These are phyloP conservation scores for Malthinus seriepunctatus DNA, from an alignment of 2,888 invertebrate species.

Conservation along the genomic window DNA sequence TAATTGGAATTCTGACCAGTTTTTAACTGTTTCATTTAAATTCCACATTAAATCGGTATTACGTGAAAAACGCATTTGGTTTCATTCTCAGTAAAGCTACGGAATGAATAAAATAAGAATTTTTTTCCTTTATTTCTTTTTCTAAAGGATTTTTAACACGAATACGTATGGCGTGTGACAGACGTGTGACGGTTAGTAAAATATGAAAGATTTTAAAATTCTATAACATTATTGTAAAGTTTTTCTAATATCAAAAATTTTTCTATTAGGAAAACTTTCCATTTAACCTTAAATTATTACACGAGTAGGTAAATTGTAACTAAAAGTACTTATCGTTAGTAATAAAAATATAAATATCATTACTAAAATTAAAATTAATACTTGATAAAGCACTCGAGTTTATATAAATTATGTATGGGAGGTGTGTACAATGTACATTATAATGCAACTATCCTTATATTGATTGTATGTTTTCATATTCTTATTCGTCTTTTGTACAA, in stretches of 20 bases:
- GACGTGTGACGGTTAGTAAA: slow-evolving; percentile 14
- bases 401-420: too few species aligned
- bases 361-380: too few species aligned
- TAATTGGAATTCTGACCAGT: neutral
- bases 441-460: too few species aligned
- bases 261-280: too few species aligned
- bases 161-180: slow-evolving; percentile 16
- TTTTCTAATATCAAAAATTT: neutral
- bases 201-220: slow-evolving; percentile 19
- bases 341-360: too few species aligned
- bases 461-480: too few species aligned
- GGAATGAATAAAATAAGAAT: slow-evolving; percentile 35
- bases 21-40: slow-evolving; percentile 23
- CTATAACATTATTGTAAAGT: slow-evolving; percentile 12
- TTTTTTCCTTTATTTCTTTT: slow-evolving; percentile 17
- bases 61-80: slow-evolving; percentile 34
- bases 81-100: slow-evolving; percentile 30
- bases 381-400: too few species aligned
- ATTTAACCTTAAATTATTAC: too few species aligned
- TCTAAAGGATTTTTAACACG: slow-evolving; percentile 22
- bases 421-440: too few species aligned
- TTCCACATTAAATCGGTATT: slow-evolving; percentile 23
- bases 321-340: too few species aligned
- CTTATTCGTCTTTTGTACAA: too few species aligned
- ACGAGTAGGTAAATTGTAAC: too few species aligned